A percentile compares a stretch with the other conserved stretches of the same genome.
These are phyloP conservation scores for Pachyseris speciosa DNA, from an alignment of 64 coral and sea anemone genomes.

Conservation along the genomic window DNA sequence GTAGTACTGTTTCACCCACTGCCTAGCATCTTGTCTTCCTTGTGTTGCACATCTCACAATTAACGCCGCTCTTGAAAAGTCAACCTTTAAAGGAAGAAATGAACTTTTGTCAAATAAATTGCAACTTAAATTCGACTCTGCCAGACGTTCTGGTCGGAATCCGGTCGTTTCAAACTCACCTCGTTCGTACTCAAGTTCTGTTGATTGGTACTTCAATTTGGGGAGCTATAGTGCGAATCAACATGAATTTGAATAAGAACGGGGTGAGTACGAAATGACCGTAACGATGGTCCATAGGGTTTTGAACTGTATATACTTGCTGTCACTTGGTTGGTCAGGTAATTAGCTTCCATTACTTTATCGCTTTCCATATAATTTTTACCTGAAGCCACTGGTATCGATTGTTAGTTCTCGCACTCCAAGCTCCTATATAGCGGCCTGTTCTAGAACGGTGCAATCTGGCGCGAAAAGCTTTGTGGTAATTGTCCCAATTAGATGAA, in stretches of 20 bases:
- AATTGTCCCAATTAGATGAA: slow-evolving; percentile 70
- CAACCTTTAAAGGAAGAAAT: not conserved
- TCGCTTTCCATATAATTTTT: not conserved
- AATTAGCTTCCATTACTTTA: too few species aligned
- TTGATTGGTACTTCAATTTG: too few species aligned
- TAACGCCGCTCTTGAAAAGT: slow-evolving; percentile 14
- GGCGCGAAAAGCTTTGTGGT: slow-evolving; percentile 66
- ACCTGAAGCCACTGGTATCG: slow-evolving; percentile 77
- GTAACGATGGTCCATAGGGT: too few species aligned
- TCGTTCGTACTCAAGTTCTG: too few species aligned
- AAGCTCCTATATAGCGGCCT: slow-evolving; percentile 64
- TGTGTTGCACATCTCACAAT: slow-evolving; percentile 54
- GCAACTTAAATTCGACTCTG: too few species aligned
- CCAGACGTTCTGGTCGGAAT: too few species aligned
- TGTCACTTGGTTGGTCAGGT: too few species aligned
- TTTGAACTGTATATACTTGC: too few species aligned
- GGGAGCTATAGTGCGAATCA: too few species aligned
- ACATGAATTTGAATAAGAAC: too few species aligned
- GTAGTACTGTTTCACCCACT: slow-evolving; percentile 65
- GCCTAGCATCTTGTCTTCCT: slow-evolving; percentile 18
- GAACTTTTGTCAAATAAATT: not conserved
- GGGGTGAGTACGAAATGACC: too few species aligned
- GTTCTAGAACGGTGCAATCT: slow-evolving; percentile 50
- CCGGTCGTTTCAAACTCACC: too few species aligned
- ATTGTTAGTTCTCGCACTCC: slow-evolving; percentile 84